Evolutionary conservation across 2,113 vertebrate species (phyloP).

Genomic region (Macrotis lagotis): DNA sequence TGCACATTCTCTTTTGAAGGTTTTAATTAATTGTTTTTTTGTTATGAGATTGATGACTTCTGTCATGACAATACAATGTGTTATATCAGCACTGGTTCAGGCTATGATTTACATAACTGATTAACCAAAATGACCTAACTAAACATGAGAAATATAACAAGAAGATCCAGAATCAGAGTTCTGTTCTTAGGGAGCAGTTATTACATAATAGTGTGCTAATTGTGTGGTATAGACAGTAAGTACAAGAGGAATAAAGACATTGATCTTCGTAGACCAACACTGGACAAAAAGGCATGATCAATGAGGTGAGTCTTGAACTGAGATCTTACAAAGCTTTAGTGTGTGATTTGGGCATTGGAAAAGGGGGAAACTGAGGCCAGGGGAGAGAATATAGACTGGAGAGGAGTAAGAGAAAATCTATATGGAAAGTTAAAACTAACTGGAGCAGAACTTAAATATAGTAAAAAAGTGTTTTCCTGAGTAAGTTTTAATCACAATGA

Average conservation of each 20-base stretch:
- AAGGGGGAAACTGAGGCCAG: background rate
- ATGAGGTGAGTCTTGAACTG: background rate
- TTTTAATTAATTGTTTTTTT: background rate
- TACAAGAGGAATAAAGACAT: background rate
- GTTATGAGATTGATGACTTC: background rate
- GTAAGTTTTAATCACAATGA: conserved; percentile 5
- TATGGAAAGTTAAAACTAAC: background rate
- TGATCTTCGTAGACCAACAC: background rate
- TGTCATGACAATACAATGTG: background rate
- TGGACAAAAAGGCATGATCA: background rate
- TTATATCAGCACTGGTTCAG: background rate
- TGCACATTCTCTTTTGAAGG: background rate
- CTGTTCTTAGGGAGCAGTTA: background rate
- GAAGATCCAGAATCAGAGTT: background rate
- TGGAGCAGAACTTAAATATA: background rate
- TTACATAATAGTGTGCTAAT: background rate
- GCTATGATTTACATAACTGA: background rate
- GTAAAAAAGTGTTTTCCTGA: background rate
- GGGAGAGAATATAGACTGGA: background rate
- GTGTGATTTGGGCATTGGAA: background rate
- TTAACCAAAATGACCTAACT: background rate
- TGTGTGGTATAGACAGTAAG: background rate
- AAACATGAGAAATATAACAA: background rate
- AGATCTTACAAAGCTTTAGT: background rate
- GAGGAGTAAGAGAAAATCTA: background rate